A percentile compares a stretch with the other conserved stretches of the same genome.
These are phyloP conservation scores for Acronicta aceris DNA, from an alignment of 2,888 invertebrate species.

Conservation along the genomic window DNA sequence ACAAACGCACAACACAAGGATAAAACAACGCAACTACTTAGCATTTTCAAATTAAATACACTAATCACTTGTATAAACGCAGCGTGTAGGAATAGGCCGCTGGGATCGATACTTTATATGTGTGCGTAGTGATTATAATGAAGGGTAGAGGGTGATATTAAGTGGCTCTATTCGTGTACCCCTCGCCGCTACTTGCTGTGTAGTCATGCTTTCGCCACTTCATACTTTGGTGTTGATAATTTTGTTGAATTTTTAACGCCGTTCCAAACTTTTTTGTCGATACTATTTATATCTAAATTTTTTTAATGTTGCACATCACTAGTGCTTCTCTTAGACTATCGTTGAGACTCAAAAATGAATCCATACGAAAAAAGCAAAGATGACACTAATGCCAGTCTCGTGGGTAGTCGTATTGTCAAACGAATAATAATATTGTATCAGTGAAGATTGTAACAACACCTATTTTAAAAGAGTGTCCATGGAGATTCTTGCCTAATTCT, in stretches of 20 bases:
- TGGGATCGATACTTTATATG: slow-evolving; percentile 83
- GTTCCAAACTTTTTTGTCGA: background rate
- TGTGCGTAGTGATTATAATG: slow-evolving; percentile 88
- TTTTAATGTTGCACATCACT: too few species aligned
- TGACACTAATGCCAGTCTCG: too few species aligned
- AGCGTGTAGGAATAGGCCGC: slow-evolving; percentile 73
- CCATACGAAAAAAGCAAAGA: too few species aligned
- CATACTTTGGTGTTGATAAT: slow-evolving; percentile 78
- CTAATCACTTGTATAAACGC: slow-evolving; percentile 88
- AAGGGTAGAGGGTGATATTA: slow-evolving; percentile 88
- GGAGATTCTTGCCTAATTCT: too few species aligned
- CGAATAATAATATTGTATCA: too few species aligned
- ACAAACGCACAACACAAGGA: slow-evolving; percentile 71
- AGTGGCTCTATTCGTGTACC: slow-evolving; percentile 87
- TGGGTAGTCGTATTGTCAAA: too few species aligned
- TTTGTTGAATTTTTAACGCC: slow-evolving; percentile 61
- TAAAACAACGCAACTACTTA: slow-evolving; percentile 88
- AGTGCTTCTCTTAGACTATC: too few species aligned
- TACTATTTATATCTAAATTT: background rate
- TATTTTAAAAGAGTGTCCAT: too few species aligned
- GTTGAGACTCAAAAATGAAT: too few species aligned
- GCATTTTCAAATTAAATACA: slow-evolving; percentile 90
- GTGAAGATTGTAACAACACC: too few species aligned
- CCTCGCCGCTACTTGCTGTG: slow-evolving; percentile 76
- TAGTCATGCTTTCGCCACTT: slow-evolving; percentile 85